These are phyloP conservation scores for Julus scandinavius DNA, from an alignment of 2,888 invertebrate species.

Conservation along the genomic window DNA sequence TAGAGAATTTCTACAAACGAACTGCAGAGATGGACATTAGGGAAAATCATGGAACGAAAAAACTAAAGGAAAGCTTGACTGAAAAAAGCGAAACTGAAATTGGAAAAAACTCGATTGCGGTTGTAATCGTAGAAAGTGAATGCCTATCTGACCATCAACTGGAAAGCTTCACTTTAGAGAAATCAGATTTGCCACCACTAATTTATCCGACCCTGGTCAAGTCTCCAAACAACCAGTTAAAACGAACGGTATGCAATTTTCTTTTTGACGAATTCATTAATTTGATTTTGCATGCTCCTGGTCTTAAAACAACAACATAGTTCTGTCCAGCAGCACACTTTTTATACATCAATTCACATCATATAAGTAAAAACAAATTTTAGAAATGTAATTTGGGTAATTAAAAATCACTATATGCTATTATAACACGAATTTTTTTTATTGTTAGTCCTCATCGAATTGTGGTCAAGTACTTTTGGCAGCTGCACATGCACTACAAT, in stretches of 20 bases:
- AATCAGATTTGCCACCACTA: conserved; percentile 34
- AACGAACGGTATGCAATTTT: conserved; percentile 40
- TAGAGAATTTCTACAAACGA: not conserved
- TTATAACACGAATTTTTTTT: not conserved
- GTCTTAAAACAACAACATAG: not conserved
- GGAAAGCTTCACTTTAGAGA: conserved; percentile 30
- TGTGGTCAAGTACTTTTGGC: not conserved
- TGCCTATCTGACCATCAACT: not conserved
- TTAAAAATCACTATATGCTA: not conserved
- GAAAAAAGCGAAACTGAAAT: not conserved
- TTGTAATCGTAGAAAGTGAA: not conserved
- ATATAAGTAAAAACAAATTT: not conserved
- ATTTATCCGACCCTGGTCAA: not conserved
- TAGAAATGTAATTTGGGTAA: conserved; percentile 4
- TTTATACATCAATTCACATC: not conserved
- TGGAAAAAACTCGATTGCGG: not conserved
- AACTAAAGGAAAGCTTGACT: not conserved
- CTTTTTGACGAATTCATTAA: not conserved
- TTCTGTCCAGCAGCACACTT: not conserved
- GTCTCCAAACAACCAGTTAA: not conserved
- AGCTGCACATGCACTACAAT: too few species aligned
- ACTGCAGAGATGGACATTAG: not conserved
- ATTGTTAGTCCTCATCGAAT: not conserved
- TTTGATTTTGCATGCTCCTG: not conserved
- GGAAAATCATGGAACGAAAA: conserved; percentile 24